Evolutionary conservation across 23 tunicate species (phyloP), one percentile per base, ranked within the genome.

Genomic region (Halocynthia roretzi): DNA sequence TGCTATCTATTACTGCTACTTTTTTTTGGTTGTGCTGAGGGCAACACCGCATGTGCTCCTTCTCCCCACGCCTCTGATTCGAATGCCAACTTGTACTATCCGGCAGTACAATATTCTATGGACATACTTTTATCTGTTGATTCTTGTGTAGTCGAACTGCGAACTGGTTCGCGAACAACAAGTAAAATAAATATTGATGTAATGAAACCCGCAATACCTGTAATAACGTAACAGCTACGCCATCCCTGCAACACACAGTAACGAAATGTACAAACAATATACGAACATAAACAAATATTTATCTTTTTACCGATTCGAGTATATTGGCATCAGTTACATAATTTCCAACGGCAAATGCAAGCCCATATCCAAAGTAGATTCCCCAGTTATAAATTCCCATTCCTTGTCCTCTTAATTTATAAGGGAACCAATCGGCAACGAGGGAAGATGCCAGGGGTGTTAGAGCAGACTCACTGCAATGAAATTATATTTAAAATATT

Each of bases 321-420:
- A 80, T 70, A 68, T 80, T 51, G 18, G 83, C 83, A 8, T 68
- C 76, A 7, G 83, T 80, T 23, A 80, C 55, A 31, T 80, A 80
- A 68, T 80, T 68, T 21, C 83, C 83, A 4, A 68, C 51, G 7
- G 76, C 76, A 52, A 80, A 80, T 21, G 83, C 76, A 17, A 80
- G 63, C 8, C 83, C 83, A 52, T 80, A 80, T 50, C 83, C 83
- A 23, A 80, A 50, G 48, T 80, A 80, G 40, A 80, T 68, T 21
- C 83, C 83, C 83, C 83, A 80, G 51, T 80, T 80, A 61, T 56
- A 80, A 17, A 68, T 23, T 8, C 83, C 55, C 83, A 80, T 80
- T 14, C 57, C 83, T 10, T 52, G 12, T 11, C 70, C 83, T 15
- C 83, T 61, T 17, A 57, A 56, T 44, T 48, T 50, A 10, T 56